Conservation (phyloP, 2,888 invertebrate species). For the Agriopis marginaria region DNA sequence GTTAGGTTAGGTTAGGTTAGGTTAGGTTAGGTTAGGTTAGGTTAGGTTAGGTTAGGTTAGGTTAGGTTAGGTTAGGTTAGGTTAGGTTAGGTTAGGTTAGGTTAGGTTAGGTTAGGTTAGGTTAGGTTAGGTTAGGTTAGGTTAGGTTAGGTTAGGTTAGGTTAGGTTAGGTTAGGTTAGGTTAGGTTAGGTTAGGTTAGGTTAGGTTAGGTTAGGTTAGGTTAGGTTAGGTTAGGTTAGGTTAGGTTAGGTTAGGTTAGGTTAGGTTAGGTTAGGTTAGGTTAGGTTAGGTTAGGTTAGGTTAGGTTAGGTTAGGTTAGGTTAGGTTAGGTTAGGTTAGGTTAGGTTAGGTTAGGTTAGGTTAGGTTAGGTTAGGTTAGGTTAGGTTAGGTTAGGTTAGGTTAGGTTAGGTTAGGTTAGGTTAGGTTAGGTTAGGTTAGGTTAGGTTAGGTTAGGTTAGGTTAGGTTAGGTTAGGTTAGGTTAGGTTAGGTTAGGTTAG, state of each 20-base stretch:
- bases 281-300: constrained; percentile 32
- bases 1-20: no score
- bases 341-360: no score
- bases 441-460: no score
- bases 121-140: constrained; percentile 50
- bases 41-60: constrained; percentile 54
- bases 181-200: constrained; percentile 48
- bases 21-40: no score
- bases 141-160: constrained; percentile 48
- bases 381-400: no score
- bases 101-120: constrained; percentile 48
- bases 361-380: no score
- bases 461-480: no score
- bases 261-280: constrained; percentile 43
- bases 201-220: constrained; percentile 41
- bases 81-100: constrained; percentile 49
- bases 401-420: no score
- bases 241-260: constrained; percentile 50
- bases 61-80: constrained; percentile 54
- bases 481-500: no score
- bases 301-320: constrained; percentile 47
- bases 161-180: constrained; percentile 50
- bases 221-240: constrained; percentile 51
- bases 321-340: constrained; percentile 42
- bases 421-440: no score